A percentile compares a stretch with the other conserved stretches of the same genome.
Evolutionary conservation across 2,113 vertebrate genomes (phyloP).

Genomic region (Actenoides lindsayi): DNA sequence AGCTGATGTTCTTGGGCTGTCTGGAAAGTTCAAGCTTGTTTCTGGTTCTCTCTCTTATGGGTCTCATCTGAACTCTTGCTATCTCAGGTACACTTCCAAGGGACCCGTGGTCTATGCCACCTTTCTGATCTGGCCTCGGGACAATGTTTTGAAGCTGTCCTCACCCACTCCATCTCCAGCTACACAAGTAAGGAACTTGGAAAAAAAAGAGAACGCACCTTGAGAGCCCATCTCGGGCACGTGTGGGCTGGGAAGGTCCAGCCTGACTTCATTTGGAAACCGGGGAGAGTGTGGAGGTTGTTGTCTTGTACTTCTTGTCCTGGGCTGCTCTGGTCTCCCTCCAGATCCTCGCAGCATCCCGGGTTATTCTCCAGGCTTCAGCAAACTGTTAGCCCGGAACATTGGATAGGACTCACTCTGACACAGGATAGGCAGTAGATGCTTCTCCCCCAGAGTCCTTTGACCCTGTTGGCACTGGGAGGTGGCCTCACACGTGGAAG

Average conservation of each 20-base stretch:
- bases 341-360: background rate
- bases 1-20: background rate
- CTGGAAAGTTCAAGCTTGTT: background rate
- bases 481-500: background rate
- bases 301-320: background rate
- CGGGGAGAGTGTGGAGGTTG: background rate
- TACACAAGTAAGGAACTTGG: constrained; percentile 73
- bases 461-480: background rate
- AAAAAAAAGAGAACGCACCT: rapidly evolving
- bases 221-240: background rate
- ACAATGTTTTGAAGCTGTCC: constrained; percentile 60
- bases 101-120: constrained; percentile 75
- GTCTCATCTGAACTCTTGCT: background rate
- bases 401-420: background rate
- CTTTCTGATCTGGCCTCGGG: constrained; percentile 76
- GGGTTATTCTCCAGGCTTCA: background rate
- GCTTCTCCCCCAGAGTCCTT: background rate
- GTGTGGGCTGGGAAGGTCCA: background rate
- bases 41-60: background rate
- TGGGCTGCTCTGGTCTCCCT: background rate
- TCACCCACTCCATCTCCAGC: constrained; percentile 54
- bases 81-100: constrained; percentile 82
- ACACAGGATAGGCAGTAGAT: background rate
- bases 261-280: rapidly evolving
- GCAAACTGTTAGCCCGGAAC: background rate